Evolutionary conservation across 2,113 vertebrate species (phyloP).

Genomic region (Myodes glareolus): DNA sequence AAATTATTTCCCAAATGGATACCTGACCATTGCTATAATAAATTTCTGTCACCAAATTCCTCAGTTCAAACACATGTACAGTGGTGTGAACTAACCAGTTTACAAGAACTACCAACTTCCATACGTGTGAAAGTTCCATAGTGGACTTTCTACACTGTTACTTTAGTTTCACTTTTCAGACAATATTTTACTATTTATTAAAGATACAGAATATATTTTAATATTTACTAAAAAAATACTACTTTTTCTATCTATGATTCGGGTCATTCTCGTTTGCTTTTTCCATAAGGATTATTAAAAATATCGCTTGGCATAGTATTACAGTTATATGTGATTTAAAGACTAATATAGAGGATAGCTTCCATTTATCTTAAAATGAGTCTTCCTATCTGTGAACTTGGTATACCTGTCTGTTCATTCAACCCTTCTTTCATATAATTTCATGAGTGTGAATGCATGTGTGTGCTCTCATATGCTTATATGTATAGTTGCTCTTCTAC

Average conservation of each 20-base stretch:
- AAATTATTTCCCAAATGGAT: not conserved
- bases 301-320: not conserved
- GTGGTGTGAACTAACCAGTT: not conserved
- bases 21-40: not conserved
- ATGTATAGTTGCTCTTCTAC: not conserved
- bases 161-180: not conserved
- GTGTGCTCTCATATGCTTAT: not conserved
- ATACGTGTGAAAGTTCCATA: not conserved
- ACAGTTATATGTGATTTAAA: not conserved
- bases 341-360: not conserved
- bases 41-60: not conserved
- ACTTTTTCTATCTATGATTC: not conserved
- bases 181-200: not conserved
- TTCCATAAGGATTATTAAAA: not conserved
- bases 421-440: slow-evolving; percentile 2
- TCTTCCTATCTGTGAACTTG: not conserved
- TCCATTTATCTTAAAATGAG: not conserved
- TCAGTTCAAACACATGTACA: not conserved
- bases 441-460: not conserved
- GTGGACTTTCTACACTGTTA: not conserved
- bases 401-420: not conserved
- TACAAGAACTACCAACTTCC: not conserved
- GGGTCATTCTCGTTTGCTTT: not conserved
- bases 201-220: not conserved
- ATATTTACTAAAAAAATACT: not conserved